These are phyloP conservation scores for Limonius californicus DNA, from an alignment of 1,140 invertebrate genomes.

Conservation along the genomic window DNA sequence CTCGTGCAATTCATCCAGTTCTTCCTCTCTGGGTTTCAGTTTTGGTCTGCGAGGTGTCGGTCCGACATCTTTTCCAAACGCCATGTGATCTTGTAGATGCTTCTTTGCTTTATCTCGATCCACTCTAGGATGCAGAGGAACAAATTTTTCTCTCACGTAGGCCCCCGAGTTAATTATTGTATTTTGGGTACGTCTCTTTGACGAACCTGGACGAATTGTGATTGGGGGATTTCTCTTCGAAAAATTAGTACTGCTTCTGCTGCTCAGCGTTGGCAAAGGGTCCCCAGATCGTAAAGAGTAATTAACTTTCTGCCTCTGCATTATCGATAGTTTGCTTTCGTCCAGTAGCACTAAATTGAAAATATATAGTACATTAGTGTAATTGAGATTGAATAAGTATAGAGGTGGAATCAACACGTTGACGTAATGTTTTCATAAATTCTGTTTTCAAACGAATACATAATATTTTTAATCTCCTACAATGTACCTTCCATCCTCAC, in stretches of 20 bases:
- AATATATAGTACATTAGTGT: too few species aligned
- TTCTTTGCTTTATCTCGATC: constrained; percentile 53
- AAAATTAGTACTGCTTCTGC: too few species aligned
- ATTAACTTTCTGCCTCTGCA: constrained; percentile 54
- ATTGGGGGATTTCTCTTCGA: background rate
- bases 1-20: constrained; percentile 26
- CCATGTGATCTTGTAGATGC: constrained; percentile 51
- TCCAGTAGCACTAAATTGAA: constrained; percentile 59
- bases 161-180: constrained; percentile 55
- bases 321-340: constrained; percentile 56
- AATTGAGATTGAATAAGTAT: too few species aligned
- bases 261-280: constrained; percentile 42
- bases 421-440: too few species aligned
- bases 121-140: constrained; percentile 46
- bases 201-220: constrained; percentile 50
- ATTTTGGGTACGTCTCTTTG: constrained; percentile 54
- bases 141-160: constrained; percentile 50
- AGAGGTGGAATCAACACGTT: too few species aligned
- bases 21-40: constrained; percentile 33
- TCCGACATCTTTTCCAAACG: constrained; percentile 46
- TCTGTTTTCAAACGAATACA: too few species aligned
- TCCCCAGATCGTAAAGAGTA: constrained; percentile 51
- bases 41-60: constrained; percentile 22
- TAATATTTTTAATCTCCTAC: too few species aligned
- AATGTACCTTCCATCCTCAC: too few species aligned